Evolutionary conservation across 2,888 invertebrate species (phyloP).

Genomic region (Coleophora deauratella): DNA sequence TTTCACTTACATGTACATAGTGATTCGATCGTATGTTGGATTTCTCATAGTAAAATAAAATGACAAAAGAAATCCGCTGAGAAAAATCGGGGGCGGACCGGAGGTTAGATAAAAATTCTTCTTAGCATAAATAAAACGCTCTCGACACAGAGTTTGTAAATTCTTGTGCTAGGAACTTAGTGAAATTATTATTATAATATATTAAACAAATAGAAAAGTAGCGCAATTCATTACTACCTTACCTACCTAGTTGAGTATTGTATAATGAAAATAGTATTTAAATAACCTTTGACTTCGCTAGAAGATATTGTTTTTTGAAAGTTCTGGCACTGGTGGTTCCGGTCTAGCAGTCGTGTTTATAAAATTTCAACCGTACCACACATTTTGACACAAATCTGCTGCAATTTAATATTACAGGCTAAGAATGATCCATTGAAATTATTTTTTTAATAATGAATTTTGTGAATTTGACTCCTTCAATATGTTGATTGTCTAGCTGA

Average conservation of each 20-base stretch:
- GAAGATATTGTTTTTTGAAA: slow-evolving; percentile 59
- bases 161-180: slow-evolving; percentile 54
- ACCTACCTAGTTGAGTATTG: slow-evolving; percentile 62
- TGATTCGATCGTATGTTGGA: slow-evolving; percentile 33
- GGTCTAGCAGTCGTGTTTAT: too few relatives aligned
- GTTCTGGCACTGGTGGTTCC: slow-evolving; percentile 61
- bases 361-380: too few relatives aligned
- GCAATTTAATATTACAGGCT: slow-evolving; percentile 10
- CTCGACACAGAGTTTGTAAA: slow-evolving; percentile 34
- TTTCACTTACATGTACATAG: slow-evolving; percentile 56
- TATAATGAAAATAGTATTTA: slow-evolving; percentile 56
- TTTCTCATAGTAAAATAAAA: slow-evolving; percentile 44
- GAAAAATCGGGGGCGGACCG: slow-evolving; percentile 52
- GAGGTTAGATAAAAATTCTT: slow-evolving; percentile 44
- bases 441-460: slow-evolving; percentile 37
- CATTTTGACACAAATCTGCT: too few relatives aligned
- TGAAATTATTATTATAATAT: slow-evolving; percentile 46
- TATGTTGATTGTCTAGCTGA: not conserved
- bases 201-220: slow-evolving; percentile 55
- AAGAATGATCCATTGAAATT: slow-evolving; percentile 50
- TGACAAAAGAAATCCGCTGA: slow-evolving; percentile 48
- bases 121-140: slow-evolving; percentile 32
- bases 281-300: slow-evolving; percentile 61
- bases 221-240: slow-evolving; percentile 62
- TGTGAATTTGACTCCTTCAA: slow-evolving; percentile 4